Evolutionary conservation across 35 echinoderm and acorn worm genomes (phyloP).

Genomic region (Apostichopus parvimensis): DNA sequence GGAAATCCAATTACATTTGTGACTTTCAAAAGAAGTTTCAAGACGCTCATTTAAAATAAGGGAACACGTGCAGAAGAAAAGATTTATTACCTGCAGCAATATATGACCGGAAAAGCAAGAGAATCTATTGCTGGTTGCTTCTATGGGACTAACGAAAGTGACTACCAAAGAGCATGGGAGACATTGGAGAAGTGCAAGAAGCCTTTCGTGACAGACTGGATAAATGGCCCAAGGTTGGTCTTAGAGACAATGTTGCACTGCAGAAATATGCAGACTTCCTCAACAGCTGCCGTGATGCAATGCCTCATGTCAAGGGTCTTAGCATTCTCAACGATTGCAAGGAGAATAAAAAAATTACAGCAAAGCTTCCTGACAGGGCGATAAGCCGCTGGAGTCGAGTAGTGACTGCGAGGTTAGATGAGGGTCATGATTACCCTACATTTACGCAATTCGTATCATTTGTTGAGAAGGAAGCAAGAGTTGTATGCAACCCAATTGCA

Average conservation of each 20-base stretch:
- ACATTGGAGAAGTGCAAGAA: conserved; percentile 37
- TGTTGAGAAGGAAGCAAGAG: conserved; percentile 60
- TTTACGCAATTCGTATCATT: conserved; percentile 39
- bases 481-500: conserved; percentile 60
- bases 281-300: conserved; percentile 19
- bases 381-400: conserved; percentile 35
- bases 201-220: conserved; percentile 28
- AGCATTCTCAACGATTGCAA: conserved; percentile 21
- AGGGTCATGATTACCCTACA: not conserved
- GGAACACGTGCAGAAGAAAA: not conserved
- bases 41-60: conserved; percentile 31
- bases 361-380: conserved; percentile 29
- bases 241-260: conserved; percentile 29
- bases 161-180: conserved; percentile 59
- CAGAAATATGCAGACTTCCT: conserved; percentile 50
- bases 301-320: conserved; percentile 34
- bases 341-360: conserved; percentile 31
- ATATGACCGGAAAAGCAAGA: conserved; percentile 37
- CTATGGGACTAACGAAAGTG: conserved; percentile 38
- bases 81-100: conserved; percentile 36
- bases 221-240: not conserved
- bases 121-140: conserved; percentile 44
- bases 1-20: too few relatives aligned
- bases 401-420: conserved; percentile 31
- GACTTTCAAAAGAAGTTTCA: too few relatives aligned